Conservation (phyloP, 1,140 invertebrate species). For the Onthophagus taurus region DNA sequence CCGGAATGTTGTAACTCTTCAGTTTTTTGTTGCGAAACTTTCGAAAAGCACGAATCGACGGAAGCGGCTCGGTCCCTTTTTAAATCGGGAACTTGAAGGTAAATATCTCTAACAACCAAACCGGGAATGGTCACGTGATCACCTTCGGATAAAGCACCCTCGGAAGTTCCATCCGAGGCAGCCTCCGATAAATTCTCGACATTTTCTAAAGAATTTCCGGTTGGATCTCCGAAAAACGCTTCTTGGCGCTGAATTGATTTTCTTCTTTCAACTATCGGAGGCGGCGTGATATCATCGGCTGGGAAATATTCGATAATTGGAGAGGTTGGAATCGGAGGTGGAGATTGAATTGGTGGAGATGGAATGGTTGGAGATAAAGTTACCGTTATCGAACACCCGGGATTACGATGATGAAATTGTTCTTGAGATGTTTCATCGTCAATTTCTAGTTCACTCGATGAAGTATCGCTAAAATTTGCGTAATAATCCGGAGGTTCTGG, state of each 20-base stretch:
- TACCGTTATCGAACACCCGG: slow-evolving; percentile 52
- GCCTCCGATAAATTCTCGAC: slow-evolving; percentile 47
- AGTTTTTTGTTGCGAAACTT: slow-evolving; percentile 55
- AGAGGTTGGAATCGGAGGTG: slow-evolving; percentile 36
- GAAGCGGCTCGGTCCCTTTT: slow-evolving; percentile 74
- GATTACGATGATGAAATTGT: too few relatives aligned
- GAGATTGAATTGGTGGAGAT: slow-evolving; percentile 38
- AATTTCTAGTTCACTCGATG: slow-evolving; percentile 39
- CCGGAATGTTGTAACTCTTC: slow-evolving; percentile 53
- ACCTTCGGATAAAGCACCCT: slow-evolving; percentile 41
- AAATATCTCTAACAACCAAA: slow-evolving; percentile 57
- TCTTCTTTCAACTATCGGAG: slow-evolving; percentile 38
- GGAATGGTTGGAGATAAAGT: slow-evolving; percentile 51
- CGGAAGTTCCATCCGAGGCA: slow-evolving; percentile 40
- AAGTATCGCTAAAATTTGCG: slow-evolving; percentile 45
- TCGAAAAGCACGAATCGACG: slow-evolving; percentile 70
- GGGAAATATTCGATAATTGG: slow-evolving; percentile 41
- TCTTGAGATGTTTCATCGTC: slow-evolving; percentile 30
- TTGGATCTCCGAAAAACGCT: slow-evolving; percentile 63
- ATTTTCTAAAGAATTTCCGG: slow-evolving; percentile 55
- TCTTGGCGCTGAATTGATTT: slow-evolving; percentile 67
- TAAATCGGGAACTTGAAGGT: slow-evolving; percentile 69
- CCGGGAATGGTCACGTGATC: slow-evolving; percentile 32
- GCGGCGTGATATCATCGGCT: slow-evolving; percentile 35
- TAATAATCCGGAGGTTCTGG: slow-evolving; percentile 37